phyloP scores from a whole-genome alignment of 2,888 invertebrate species.

The Hypercompe scribonia region DNA sequence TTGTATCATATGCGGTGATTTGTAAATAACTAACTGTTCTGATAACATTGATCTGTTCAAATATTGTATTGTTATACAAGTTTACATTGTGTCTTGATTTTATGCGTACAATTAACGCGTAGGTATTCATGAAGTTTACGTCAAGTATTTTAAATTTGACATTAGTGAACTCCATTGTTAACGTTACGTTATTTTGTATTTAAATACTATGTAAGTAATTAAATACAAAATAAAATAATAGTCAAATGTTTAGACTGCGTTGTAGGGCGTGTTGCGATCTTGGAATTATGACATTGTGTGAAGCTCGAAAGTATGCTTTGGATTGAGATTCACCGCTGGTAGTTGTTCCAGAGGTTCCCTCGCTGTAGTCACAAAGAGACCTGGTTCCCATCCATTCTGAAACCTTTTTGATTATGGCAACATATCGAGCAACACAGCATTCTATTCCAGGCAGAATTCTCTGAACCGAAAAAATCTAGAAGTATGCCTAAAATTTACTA shows the following conservation, averaged over 20 bases:
- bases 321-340: too few relatives aligned
- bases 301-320: too few relatives aligned
- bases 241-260: background rate
- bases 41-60: background rate
- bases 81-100: slow-evolving; percentile 2
- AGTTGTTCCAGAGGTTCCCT: too few relatives aligned
- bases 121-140: background rate
- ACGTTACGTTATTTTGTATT: too few relatives aligned
- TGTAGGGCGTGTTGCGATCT: background rate
- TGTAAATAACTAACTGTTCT: background rate
- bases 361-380: too few relatives aligned
- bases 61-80: background rate
- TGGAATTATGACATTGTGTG: background rate
- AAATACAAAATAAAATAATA: background rate
- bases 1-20: too few relatives aligned
- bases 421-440: too few relatives aligned
- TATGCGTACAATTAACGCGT: background rate
- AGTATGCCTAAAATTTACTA: too few relatives aligned
- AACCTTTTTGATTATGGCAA: too few relatives aligned
- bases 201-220: background rate
- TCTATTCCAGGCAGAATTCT: too few relatives aligned
- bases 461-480: too few relatives aligned
- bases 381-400: too few relatives aligned
- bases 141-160: background rate
- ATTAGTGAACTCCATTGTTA: slow-evolving; percentile 3